These are phyloP conservation scores for Huso huso DNA, from an alignment of 2,797 vertebrate genomes.

Conservation along the genomic window DNA sequence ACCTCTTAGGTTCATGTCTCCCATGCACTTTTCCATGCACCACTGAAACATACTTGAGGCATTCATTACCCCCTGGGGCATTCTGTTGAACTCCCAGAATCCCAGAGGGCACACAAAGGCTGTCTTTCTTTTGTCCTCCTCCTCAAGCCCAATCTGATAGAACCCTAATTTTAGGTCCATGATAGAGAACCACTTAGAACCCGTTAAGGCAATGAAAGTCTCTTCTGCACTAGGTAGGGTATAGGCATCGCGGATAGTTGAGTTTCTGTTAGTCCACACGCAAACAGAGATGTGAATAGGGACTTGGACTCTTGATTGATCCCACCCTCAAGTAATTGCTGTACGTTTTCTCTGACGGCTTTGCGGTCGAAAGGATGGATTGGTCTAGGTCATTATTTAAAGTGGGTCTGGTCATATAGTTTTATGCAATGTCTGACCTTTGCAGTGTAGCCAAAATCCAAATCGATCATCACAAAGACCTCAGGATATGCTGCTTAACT, in stretches of 20 bases:
- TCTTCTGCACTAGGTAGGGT: neutral
- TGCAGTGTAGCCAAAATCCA: no score
- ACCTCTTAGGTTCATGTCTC: neutral
- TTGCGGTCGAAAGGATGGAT: no score
- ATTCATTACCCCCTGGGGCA: conserved; percentile 2
- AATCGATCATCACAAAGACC: no score
- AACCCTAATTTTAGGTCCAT: neutral
- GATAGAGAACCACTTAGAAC: neutral
- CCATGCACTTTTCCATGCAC: conserved; percentile 11
- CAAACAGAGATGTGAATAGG: no score
- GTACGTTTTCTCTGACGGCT: no score
- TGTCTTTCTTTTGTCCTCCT: conserved; percentile 1
- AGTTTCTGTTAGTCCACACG: neutral
- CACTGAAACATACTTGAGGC: conserved; percentile 1
- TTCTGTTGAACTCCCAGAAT: conserved; percentile 5
- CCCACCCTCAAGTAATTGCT: no score
- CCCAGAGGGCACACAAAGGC: neutral
- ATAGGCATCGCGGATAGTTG: conserved; percentile 5
- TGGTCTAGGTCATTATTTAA: no score
- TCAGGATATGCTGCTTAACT: no score
- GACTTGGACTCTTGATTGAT: no score
- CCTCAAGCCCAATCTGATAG: conserved; percentile 4
- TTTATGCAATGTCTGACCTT: no score
- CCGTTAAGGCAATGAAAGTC: neutral
- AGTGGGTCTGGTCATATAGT: no score